Evolutionary conservation across 2,113 vertebrate species (phyloP).

Genomic region (Calyptomena viridis): DNA sequence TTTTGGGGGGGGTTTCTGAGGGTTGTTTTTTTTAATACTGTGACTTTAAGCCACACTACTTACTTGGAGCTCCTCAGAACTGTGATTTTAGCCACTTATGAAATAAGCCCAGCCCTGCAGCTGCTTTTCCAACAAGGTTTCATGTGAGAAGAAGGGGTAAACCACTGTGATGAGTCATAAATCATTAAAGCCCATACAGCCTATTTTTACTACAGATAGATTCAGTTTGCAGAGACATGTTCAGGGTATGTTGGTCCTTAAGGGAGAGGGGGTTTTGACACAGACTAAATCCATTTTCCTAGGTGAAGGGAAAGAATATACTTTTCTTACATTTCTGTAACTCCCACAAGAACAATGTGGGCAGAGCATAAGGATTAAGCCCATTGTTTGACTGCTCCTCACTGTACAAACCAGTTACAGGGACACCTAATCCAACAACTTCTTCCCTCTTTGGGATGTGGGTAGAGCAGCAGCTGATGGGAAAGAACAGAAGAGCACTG

Average conservation of each 20-base stretch:
- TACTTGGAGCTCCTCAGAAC: neutral
- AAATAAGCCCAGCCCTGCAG: neutral
- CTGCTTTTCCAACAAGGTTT: neutral
- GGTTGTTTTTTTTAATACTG: neutral
- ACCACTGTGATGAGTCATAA: neutral
- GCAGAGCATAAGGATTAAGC: neutral
- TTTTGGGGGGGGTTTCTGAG: neutral
- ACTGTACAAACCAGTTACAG: neutral
- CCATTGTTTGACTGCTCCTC: neutral
- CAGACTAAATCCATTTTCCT: neutral
- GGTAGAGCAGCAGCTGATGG: neutral
- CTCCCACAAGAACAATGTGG: neutral
- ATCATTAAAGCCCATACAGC: neutral
- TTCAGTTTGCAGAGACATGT: neutral
- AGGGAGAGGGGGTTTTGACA: neutral
- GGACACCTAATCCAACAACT: neutral
- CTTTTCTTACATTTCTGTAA: neutral
- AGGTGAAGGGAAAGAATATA: neutral
- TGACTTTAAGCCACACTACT: neutral
- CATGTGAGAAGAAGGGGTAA: neutral
- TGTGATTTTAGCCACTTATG: neutral
- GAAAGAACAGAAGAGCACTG: neutral
- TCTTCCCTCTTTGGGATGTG: accelerated
- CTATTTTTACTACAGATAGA: neutral
- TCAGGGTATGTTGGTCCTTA: neutral